Conservation (phyloP, 2,797 vertebrate genomes). For the Ataeniobius toweri region DNA sequence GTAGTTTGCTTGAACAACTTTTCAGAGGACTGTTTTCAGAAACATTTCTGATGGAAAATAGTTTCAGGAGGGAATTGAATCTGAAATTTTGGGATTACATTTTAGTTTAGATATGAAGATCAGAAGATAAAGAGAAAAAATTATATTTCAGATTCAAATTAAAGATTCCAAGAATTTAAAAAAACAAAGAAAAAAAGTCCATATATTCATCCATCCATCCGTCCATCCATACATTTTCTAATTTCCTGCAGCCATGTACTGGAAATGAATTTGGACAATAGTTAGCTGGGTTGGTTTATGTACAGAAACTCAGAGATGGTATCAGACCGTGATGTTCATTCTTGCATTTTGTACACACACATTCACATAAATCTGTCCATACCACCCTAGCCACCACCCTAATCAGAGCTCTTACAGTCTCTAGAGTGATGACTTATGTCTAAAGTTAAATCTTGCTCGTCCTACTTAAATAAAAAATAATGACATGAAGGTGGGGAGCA, state of each 20-base stretch:
- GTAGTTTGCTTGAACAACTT: neutral
- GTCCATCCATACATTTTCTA: neutral
- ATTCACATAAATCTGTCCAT: slow-evolving; percentile 9
- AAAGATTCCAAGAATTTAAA: neutral
- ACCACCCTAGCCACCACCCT: neutral
- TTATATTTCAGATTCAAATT: neutral
- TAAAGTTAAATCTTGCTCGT: neutral
- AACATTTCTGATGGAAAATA: too few species aligned
- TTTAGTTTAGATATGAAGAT: neutral
- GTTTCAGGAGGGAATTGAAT: too few species aligned
- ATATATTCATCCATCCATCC: neutral
- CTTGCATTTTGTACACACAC: slow-evolving; percentile 15
- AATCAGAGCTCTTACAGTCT: neutral
- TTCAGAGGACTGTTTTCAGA: neutral
- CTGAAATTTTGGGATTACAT: too few species aligned
- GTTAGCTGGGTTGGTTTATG: slow-evolving; percentile 27
- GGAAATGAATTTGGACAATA: slow-evolving; percentile 67
- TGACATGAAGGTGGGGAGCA: neutral
- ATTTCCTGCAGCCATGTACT: slow-evolving; percentile 48
- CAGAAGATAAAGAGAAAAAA: neutral
- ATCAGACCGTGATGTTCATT: slow-evolving; percentile 58
- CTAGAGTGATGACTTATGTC: neutral
- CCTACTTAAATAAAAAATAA: neutral
- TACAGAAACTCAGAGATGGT: slow-evolving; percentile 16
- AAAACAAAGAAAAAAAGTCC: neutral